Evolutionary conservation across 2,888 invertebrate genomes (phyloP).

Genomic region (Anticlea derivata): DNA sequence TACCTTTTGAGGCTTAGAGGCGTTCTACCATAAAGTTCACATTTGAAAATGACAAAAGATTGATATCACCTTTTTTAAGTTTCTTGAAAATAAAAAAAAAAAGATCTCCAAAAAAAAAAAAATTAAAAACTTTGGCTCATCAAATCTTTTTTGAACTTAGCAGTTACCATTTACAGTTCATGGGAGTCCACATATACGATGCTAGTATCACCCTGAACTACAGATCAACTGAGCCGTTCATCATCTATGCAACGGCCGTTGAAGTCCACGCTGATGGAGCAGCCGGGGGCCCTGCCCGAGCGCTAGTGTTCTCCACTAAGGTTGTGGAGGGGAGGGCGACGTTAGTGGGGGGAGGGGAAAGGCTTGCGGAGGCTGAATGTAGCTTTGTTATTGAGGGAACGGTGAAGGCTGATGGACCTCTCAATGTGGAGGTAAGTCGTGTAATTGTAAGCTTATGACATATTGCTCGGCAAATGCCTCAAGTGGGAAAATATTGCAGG

Average conservation of each 20-base stretch:
- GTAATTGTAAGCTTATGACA: too few species aligned
- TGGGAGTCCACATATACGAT: constrained; percentile 93
- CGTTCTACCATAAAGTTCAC: too few species aligned
- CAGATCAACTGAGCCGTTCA: constrained; percentile 84
- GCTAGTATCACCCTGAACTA: constrained; percentile 76
- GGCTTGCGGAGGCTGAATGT: constrained; percentile 89
- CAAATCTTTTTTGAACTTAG: too few species aligned
- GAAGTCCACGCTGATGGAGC: constrained; percentile 89
- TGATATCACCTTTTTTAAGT: too few species aligned
- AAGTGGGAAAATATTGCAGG: too few species aligned
- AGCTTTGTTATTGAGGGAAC: constrained; percentile 90
- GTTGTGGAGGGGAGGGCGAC: constrained; percentile 86
- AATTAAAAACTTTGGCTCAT: too few species aligned
- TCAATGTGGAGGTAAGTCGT: constrained; percentile 90
- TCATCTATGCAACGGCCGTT: constrained; percentile 88
- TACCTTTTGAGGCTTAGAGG: too few species aligned
- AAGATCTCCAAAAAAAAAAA: too few species aligned
- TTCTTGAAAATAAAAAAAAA: too few species aligned
- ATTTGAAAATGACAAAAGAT: too few species aligned
- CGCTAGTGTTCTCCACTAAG: constrained; percentile 88
- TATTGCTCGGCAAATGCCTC: too few species aligned
- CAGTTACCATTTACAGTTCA: constrained; percentile 84
- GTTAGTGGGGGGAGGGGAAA: constrained; percentile 80
- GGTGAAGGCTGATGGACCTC: constrained; percentile 91
- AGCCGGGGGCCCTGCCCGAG: constrained; percentile 87